A percentile compares a stretch with the other conserved stretches of the same genome.
Conservation (phyloP, 2,888 invertebrate species). For the Odiellus spinosus region DNA sequence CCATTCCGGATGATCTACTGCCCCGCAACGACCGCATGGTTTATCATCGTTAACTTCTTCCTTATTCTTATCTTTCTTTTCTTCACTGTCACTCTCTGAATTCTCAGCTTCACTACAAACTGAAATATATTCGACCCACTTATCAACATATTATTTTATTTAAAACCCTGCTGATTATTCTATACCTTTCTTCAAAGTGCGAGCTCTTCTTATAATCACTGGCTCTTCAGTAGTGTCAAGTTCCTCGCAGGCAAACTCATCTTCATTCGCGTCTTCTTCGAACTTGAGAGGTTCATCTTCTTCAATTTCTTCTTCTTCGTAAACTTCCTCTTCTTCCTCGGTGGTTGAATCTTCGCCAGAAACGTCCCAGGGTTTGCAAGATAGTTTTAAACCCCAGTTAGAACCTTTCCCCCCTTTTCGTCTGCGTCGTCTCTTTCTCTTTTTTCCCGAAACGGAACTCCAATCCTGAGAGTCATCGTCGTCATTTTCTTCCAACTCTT, state of each 20-base stretch:
- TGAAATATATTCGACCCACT: too few relatives aligned
- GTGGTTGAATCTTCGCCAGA: slow-evolving; percentile 11
- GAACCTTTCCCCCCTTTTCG: not conserved
- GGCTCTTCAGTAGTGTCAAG: slow-evolving; percentile 52
- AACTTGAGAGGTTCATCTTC: slow-evolving; percentile 37
- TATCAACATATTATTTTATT: too few relatives aligned
- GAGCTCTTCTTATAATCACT: slow-evolving; percentile 47
- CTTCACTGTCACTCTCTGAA: not conserved
- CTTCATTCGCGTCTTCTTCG: slow-evolving; percentile 54
- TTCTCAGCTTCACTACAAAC: too few relatives aligned
- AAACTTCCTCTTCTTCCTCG: slow-evolving; percentile 17
- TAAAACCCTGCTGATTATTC: too few relatives aligned
- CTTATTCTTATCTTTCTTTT: slow-evolving; percentile 7
- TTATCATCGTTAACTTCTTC: slow-evolving; percentile 41
- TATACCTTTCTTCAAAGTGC: slow-evolving; percentile 65
- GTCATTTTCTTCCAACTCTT: not conserved
- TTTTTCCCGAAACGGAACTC: not conserved
- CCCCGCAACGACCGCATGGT: slow-evolving; percentile 75
- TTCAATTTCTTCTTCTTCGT: slow-evolving; percentile 29
- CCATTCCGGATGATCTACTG: slow-evolving; percentile 86
- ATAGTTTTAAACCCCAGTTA: too few relatives aligned
- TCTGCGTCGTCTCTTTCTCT: slow-evolving; percentile 6
- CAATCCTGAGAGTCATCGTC: slow-evolving; percentile 15
- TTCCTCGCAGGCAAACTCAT: slow-evolving; percentile 70
- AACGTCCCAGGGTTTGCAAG: slow-evolving; percentile 15